Evolutionary conservation across 2,888 invertebrate genomes (phyloP).

Genomic region (Cheilosia vernalis): DNA sequence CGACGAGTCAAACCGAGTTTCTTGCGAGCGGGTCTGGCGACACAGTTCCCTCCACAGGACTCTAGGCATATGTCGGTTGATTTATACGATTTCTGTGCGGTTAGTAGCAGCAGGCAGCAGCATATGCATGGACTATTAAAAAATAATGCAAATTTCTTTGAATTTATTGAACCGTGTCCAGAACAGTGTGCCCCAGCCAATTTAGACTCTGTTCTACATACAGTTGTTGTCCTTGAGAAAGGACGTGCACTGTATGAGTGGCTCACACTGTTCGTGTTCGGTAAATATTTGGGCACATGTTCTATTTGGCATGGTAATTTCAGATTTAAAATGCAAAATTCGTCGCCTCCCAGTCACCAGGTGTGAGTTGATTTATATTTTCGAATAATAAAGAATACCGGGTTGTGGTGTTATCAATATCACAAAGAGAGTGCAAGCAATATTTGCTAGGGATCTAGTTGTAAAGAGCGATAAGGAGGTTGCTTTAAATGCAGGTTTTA

Average conservation of each 20-base stretch:
- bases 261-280: conserved; percentile 6
- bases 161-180: conserved; percentile 68
- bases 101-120: conserved; percentile 28
- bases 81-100: conserved; percentile 44
- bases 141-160: conserved; percentile 62
- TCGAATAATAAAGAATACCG: conserved; percentile 36
- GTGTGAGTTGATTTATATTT: conserved; percentile 67
- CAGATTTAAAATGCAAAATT: conserved; percentile 68
- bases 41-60: conserved; percentile 54
- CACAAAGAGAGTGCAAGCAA: not conserved
- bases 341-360: conserved; percentile 37
- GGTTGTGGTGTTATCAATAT: conserved; percentile 37
- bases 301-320: conserved; percentile 66
- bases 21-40: conserved; percentile 54
- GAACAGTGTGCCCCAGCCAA: conserved; percentile 32
- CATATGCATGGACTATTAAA: conserved; percentile 18
- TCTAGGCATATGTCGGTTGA: conserved; percentile 19
- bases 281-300: conserved; percentile 61
- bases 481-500: not conserved
- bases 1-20: conserved; percentile 39
- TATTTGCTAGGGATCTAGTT: not conserved
- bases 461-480: not conserved
- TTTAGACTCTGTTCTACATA: conserved; percentile 33
- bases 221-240: conserved; percentile 35
- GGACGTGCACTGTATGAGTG: not conserved